A percentile compares a stretch with the other conserved stretches of the same genome.
Evolutionary conservation across 2,888 invertebrate species (phyloP).

Genomic region (Glaucopsyche alexis): DNA sequence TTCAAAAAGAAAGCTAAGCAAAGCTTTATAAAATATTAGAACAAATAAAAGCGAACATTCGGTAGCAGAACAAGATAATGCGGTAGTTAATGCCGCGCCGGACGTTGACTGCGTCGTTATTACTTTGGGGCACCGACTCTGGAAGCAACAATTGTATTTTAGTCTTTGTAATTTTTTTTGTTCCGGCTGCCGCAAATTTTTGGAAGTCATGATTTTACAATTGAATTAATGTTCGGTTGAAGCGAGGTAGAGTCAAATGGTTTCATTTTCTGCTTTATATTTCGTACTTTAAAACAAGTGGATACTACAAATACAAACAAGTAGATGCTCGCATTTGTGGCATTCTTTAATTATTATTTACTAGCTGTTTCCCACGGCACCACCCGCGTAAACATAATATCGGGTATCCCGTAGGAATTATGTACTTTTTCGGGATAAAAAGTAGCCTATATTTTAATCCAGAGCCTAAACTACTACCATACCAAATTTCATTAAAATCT

Average conservation of each 20-base stretch:
- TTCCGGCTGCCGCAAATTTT: constrained; percentile 5
- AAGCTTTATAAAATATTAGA: constrained; percentile 31
- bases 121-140: constrained; percentile 36
- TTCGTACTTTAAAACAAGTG: no score
- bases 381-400: no score
- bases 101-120: constrained; percentile 59
- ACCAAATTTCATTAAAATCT: no score
- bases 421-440: no score
- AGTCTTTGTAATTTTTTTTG: constrained; percentile 9
- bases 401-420: no score
- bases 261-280: no score
- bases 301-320: no score
- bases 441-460: no score
- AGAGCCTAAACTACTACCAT: no score
- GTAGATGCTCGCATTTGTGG: no score
- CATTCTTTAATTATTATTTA: no score
- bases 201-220: constrained; percentile 13
- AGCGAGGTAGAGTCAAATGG: not conserved
- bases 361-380: no score
- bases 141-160: constrained; percentile 31
- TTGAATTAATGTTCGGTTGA: not conserved
- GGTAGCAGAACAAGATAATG: constrained; percentile 63
- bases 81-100: constrained; percentile 62
- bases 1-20: constrained; percentile 6
- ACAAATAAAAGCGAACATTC: constrained; percentile 65